Percentiles rank a stretch among this genome's conserved stretches.
phyloP scores from a whole-genome alignment of 2,888 invertebrate genomes.

The Harpalus rubripes region DNA sequence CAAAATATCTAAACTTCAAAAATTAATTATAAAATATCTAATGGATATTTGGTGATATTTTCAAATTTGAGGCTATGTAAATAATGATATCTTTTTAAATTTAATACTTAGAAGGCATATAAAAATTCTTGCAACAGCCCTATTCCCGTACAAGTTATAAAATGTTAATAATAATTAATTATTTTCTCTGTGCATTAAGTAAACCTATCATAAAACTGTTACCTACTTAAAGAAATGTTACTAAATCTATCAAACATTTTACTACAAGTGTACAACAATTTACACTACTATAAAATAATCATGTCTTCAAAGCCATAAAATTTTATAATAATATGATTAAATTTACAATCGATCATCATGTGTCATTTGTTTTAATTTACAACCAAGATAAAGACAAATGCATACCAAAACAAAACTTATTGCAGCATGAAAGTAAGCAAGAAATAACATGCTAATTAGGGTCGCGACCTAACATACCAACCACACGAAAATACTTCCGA shows the following conservation, averaged over 20 bases:
- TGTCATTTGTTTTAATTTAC: background rate
- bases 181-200: background rate
- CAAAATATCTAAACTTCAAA: too few relatives aligned
- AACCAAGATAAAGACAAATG: constrained; percentile 3
- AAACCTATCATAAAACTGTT: background rate
- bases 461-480: constrained; percentile 54
- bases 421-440: constrained; percentile 22
- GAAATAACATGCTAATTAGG: constrained; percentile 40
- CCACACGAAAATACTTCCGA: constrained; percentile 27
- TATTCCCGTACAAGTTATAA: too few relatives aligned
- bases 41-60: too few relatives aligned
- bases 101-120: too few relatives aligned
- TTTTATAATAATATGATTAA: background rate
- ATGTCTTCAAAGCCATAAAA: background rate
- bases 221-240: constrained; percentile 3
- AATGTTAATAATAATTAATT: too few relatives aligned
- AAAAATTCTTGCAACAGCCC: too few relatives aligned
- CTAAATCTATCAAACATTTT: background rate
- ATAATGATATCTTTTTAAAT: too few relatives aligned
- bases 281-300: background rate
- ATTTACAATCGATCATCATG: background rate
- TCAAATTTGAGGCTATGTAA: too few relatives aligned
- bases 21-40: too few relatives aligned
- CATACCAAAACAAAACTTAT: constrained; percentile 4
- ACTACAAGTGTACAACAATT: background rate